These are phyloP conservation scores for Montipora efflorescens DNA, from an alignment of 64 coral and sea anemone genomes.

Conservation along the genomic window DNA sequence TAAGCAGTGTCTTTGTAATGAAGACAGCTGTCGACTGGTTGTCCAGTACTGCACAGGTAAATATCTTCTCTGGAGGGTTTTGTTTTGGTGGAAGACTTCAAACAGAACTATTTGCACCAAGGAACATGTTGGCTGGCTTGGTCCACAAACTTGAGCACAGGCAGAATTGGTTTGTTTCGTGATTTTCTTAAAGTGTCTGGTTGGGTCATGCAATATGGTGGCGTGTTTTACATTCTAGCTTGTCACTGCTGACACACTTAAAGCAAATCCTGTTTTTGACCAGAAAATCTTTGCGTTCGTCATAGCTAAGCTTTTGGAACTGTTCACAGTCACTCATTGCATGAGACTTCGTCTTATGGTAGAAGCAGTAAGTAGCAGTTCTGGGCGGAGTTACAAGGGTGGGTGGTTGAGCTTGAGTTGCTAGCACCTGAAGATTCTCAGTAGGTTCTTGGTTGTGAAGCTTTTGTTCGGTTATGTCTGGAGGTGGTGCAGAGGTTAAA, in stretches of 20 bases:
- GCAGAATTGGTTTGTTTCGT: slow-evolving; percentile 13
- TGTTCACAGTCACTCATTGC: slow-evolving; percentile 67
- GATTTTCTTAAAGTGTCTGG: slow-evolving; percentile 5
- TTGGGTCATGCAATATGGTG: slow-evolving; percentile 58
- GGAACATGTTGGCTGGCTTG: slow-evolving; percentile 11
- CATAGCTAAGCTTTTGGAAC: slow-evolving; percentile 44
- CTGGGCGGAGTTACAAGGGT: neutral
- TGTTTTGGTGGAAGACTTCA: slow-evolving; percentile 66
- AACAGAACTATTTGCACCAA: slow-evolving; percentile 44
- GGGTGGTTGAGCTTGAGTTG: slow-evolving; percentile 39
- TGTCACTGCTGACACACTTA: slow-evolving; percentile 52
- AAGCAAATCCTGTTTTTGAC: slow-evolving; percentile 54
- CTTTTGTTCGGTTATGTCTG: neutral
- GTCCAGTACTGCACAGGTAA: slow-evolving; percentile 32
- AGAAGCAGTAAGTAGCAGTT: slow-evolving; percentile 51
- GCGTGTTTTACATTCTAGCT: slow-evolving; percentile 65
- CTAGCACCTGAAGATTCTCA: neutral
- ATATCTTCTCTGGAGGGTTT: neutral
- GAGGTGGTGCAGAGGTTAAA: slow-evolving; percentile 12
- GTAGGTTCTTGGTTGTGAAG: slow-evolving; percentile 4
- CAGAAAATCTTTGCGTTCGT: slow-evolving; percentile 67
- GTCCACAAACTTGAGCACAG: slow-evolving; percentile 52
- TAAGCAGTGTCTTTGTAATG: slow-evolving; percentile 27
- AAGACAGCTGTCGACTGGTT: slow-evolving; percentile 44
- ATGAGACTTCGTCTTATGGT: slow-evolving; percentile 61